These are phyloP conservation scores for Agonopterix alstromeriana DNA, from an alignment of 2,888 invertebrate species.

Conservation along the genomic window DNA sequence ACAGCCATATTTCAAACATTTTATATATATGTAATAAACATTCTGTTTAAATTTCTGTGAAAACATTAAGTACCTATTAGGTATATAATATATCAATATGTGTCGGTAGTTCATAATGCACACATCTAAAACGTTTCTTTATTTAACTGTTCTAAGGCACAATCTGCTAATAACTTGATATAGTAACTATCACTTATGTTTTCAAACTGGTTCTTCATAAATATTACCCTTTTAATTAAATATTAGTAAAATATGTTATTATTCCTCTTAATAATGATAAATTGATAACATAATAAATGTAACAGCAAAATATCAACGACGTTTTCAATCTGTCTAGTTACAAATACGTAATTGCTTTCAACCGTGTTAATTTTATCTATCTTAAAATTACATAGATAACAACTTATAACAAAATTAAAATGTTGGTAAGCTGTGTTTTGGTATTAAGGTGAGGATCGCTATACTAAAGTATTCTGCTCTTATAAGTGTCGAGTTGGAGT, in stretches of 20 bases:
- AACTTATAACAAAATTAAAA: conserved; percentile 70
- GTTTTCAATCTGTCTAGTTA: conserved; percentile 46
- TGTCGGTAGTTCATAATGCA: conserved; percentile 38
- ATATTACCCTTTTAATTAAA: conserved; percentile 33
- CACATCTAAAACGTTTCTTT: conserved; percentile 37
- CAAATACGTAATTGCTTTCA: conserved; percentile 50
- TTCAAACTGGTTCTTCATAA: conserved; percentile 55
- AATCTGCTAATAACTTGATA: conserved; percentile 61
- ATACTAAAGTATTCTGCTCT: conserved; percentile 40
- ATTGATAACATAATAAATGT: conserved; percentile 60
- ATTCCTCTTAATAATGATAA: conserved; percentile 47
- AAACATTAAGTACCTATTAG: conserved; percentile 18
- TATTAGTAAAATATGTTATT: conserved; percentile 53
- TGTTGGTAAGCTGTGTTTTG: conserved; percentile 77
- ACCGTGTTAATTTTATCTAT: conserved; percentile 54
- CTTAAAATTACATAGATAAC: conserved; percentile 63
- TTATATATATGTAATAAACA: conserved; percentile 39
- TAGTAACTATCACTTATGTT: conserved; percentile 57
- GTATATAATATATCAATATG: conserved; percentile 11
- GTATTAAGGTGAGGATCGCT: conserved; percentile 74
- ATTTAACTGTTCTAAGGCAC: conserved; percentile 71
- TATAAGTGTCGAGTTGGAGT: conserved; percentile 5
- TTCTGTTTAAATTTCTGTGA: conserved; percentile 26
- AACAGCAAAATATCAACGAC: conserved; percentile 69
- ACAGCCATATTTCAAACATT: conserved; percentile 60